These are phyloP conservation scores for Limnephilus marmoratus DNA, from an alignment of 2,888 invertebrate genomes.

Conservation along the genomic window DNA sequence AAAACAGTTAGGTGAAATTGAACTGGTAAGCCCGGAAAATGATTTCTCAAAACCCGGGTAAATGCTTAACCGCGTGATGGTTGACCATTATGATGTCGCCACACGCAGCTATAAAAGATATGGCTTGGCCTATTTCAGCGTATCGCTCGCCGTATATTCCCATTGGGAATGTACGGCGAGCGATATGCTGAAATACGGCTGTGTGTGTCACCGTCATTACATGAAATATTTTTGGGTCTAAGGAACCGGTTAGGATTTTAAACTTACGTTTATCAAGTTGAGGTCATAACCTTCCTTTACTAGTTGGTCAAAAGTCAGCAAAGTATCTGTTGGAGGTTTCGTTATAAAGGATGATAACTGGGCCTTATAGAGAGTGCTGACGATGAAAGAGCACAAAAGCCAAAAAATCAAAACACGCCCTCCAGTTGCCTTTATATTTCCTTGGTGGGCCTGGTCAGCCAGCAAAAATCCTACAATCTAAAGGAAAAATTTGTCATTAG, in stretches of 20 bases:
- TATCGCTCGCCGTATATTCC: too few species aligned
- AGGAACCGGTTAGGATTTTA: neutral
- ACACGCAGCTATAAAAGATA: too few species aligned
- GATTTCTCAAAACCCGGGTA: too few species aligned
- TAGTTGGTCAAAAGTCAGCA: conserved; percentile 30
- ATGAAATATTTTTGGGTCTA: too few species aligned
- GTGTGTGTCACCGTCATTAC: too few species aligned
- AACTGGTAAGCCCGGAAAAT: too few species aligned
- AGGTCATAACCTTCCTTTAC: conserved; percentile 15
- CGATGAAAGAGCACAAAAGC: conserved; percentile 45
- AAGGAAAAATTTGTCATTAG: neutral
- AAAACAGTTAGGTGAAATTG: too few species aligned
- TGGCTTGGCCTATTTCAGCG: too few species aligned
- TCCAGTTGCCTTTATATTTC: neutral
- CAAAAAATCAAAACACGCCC: conserved; percentile 31
- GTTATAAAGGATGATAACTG: conserved; percentile 47
- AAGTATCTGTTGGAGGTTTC: conserved; percentile 34
- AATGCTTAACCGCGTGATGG: too few species aligned
- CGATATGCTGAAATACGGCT: too few species aligned
- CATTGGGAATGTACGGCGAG: too few species aligned
- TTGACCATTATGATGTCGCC: too few species aligned
- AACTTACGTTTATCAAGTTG: conserved; percentile 20
- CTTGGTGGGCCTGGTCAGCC: conserved; percentile 8
- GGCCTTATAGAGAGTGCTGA: conserved; percentile 47
- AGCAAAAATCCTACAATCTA: conserved; percentile 34